Conservation (phyloP, 2,888 invertebrate genomes). For the Drosophila mayaguana region DNA sequence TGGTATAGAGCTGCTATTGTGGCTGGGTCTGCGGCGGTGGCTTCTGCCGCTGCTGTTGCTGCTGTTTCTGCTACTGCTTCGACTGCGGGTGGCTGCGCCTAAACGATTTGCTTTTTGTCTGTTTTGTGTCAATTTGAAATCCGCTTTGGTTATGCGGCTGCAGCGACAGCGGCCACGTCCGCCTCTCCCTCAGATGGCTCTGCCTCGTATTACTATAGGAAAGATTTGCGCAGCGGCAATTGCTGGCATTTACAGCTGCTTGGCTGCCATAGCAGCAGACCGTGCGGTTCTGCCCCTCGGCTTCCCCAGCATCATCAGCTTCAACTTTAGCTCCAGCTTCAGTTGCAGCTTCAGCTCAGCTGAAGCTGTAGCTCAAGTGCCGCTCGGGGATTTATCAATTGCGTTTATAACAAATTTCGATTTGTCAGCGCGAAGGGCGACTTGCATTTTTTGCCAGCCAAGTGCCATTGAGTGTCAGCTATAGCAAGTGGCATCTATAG, state of each 20-base stretch:
- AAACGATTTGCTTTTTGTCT: slow-evolving; percentile 79
- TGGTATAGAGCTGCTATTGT: slow-evolving; percentile 29
- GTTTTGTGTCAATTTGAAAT: slow-evolving; percentile 81
- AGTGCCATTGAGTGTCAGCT: slow-evolving; percentile 36
- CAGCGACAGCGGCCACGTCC: slow-evolving; percentile 16
- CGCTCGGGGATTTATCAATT: slow-evolving; percentile 78
- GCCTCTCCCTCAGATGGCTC: background rate
- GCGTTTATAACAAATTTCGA: slow-evolving; percentile 79
- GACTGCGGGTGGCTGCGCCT: slow-evolving; percentile 70
- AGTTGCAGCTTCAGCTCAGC: slow-evolving; percentile 19
- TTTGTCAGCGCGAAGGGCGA: slow-evolving; percentile 71
- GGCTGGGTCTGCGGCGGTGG: slow-evolving; percentile 48
- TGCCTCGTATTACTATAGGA: slow-evolving; percentile 14
- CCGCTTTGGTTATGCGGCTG: slow-evolving; percentile 75
- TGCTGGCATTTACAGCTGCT: slow-evolving; percentile 78
- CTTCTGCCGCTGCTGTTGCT: slow-evolving; percentile 27
- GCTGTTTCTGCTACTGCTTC: slow-evolving; percentile 18
- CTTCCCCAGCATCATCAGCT: slow-evolving; percentile 24
- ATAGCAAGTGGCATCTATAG: slow-evolving; percentile 43
- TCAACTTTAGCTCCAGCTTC: slow-evolving; percentile 12
- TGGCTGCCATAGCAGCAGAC: slow-evolving; percentile 63
- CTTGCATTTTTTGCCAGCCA: slow-evolving; percentile 43
- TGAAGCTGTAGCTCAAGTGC: slow-evolving; percentile 64
- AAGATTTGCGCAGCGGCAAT: slow-evolving; percentile 66
- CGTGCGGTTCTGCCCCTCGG: slow-evolving; percentile 11